Evolutionary conservation across 2,888 invertebrate species (phyloP), one percentile per base, ranked within the genome.

Genomic region (Celastrina argiolus): DNA sequence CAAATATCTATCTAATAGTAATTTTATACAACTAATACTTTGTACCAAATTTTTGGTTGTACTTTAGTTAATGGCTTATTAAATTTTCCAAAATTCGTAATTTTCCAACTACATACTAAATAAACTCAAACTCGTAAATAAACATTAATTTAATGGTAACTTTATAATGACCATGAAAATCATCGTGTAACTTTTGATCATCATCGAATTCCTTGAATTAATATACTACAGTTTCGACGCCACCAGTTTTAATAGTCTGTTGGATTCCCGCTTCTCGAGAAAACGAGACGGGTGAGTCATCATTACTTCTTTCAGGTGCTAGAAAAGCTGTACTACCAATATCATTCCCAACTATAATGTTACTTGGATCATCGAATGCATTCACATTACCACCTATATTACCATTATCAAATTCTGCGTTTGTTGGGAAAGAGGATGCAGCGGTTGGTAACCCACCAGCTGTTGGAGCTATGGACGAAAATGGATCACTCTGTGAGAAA

Each of bases 181-280:
- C n/a, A n/a, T n/a, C n/a, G n/a, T n/a, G n/a, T n/a, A n/a, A n/a
- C n/a, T n/a, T n/a, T n/a, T n/a, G n/a, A n/a, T n/a, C n/a, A 18
- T 12, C 3, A 64, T 14, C 6, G 41, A 1, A 26, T 22, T 18
- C 36, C 6, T 28, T 14, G 59, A 5, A 28, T 72, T 83, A 88
- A 74, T 88, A 89, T 6, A 80, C 80, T 67, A 88, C 65, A 6
- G 84, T 83, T 75, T 90, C 83, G 14, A 84, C 72, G 2, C 83
- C 86, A 5, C 85, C 88, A 1, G 86, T 88, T 2, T 85, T 84
- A 0, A 83, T 74, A n/a, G 77, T 72, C 14, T 87, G 83, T 68
- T 88, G 85, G 73, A 91, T 78, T 28, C 90, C 87, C 69, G 88
- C 85, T 69, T 86, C 82, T 73, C 92, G 78, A 16, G 83, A 75